Evolutionary conservation across 2,888 invertebrate genomes (phyloP).

Genomic region (Drosophila quinaria): DNA sequence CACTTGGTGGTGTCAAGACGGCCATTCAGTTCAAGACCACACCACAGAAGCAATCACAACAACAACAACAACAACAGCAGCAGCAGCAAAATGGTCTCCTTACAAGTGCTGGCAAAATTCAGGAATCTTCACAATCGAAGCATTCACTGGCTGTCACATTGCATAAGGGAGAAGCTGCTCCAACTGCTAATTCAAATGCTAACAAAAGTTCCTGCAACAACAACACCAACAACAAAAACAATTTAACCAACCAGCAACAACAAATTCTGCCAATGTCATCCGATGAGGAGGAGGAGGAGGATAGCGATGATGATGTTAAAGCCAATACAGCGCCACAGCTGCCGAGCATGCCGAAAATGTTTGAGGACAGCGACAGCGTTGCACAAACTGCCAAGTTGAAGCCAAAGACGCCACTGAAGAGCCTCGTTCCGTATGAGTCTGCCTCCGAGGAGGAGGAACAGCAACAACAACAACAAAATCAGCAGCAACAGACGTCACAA

Average conservation of each 20-base stretch:
- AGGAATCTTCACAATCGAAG: conserved; percentile 72
- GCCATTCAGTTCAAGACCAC: conserved; percentile 60
- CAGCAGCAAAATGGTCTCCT: conserved; percentile 67
- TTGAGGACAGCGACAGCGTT: conserved; percentile 47
- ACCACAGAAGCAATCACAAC: conserved; percentile 42
- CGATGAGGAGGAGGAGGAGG: conserved; percentile 64
- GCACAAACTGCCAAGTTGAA: conserved; percentile 59
- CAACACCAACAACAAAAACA: conserved; percentile 43
- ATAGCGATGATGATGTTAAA: conserved; percentile 54
- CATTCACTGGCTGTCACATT: conserved; percentile 71
- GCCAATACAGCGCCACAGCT: conserved; percentile 71
- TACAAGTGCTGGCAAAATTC: conserved; percentile 73
- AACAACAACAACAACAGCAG: conserved; percentile 47
- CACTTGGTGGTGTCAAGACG: conserved; percentile 48
- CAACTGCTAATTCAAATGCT: conserved; percentile 63
- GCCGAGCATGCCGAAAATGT: conserved; percentile 85
- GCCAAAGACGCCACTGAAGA: conserved; percentile 77
- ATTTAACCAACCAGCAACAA: conserved; percentile 52
- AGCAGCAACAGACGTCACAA: conserved; percentile 20
- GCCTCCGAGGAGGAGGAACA: conserved; percentile 86
- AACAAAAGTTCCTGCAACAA: conserved; percentile 79
- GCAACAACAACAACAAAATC: conserved; percentile 29
- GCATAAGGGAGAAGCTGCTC: conserved; percentile 71
- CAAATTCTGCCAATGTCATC: conserved; percentile 72
- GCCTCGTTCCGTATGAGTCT: conserved; percentile 88